These are phyloP conservation scores for Megaptera novaeangliae DNA, from an alignment of 2,113 vertebrate species.

Conservation along the genomic window DNA sequence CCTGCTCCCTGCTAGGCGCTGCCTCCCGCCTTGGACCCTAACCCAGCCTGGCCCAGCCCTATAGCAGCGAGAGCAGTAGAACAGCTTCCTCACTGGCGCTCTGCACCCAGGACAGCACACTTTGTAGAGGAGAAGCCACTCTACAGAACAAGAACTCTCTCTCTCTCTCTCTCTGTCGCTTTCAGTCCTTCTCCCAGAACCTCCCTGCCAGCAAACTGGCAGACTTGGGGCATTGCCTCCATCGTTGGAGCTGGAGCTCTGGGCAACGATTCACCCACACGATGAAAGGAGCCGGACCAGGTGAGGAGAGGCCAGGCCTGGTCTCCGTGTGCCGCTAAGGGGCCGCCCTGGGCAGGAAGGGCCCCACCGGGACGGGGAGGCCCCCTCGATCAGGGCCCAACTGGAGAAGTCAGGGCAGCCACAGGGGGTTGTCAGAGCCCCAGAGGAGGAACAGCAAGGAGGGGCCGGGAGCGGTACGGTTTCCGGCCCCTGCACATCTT, in stretches of 20 bases:
- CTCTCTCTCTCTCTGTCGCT: rapidly evolving
- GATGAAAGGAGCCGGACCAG: background rate
- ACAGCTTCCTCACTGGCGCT: background rate
- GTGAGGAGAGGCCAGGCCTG: background rate
- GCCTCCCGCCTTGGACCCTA: background rate
- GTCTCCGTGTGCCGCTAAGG: background rate
- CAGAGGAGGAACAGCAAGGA: background rate
- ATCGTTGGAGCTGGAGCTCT: background rate
- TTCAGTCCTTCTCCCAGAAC: background rate
- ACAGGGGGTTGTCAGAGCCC: background rate
- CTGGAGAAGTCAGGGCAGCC: background rate
- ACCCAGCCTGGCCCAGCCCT: too few relatives aligned
- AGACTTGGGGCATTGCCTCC: background rate
- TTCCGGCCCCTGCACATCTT: background rate
- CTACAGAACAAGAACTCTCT: background rate
- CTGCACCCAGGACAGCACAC: background rate
- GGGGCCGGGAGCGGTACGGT: rapidly evolving
- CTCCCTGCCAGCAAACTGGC: background rate
- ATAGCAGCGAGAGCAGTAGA: background rate
- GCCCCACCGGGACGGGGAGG: background rate
- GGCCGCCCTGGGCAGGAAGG: background rate
- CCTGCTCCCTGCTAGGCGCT: background rate
- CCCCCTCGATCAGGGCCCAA: background rate
- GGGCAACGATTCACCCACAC: background rate
- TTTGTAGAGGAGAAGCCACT: background rate